Conservation (phyloP, 2,113 vertebrate genomes). For the Vidua macroura region DNA sequence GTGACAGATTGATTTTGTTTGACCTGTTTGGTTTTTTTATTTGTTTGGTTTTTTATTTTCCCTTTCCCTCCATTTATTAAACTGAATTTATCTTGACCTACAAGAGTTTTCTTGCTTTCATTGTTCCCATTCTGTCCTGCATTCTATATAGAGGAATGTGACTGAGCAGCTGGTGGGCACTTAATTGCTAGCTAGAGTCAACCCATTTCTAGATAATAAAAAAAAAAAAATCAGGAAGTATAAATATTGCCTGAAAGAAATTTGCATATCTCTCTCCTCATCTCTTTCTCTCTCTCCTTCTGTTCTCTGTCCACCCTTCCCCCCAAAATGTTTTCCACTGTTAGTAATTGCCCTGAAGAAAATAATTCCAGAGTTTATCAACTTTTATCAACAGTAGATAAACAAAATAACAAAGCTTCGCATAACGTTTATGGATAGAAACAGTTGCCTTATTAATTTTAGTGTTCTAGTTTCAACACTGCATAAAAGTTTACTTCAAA, state of each 20-base stretch:
- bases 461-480: not conserved
- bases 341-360: not conserved
- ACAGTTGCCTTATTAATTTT: not conserved
- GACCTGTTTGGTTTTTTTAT: too few species aligned
- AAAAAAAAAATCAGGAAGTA: not conserved
- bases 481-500: not conserved
- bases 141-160: not conserved
- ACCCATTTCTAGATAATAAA: not conserved
- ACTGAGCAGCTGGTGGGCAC: not conserved
- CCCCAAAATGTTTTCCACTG: not conserved
- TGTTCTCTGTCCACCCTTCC: rapidly evolving
- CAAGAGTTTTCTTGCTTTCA: not conserved
- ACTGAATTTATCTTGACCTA: not conserved
- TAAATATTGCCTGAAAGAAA: not conserved
- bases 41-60: too few species aligned
- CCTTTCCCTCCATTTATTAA: not conserved
- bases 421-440: not conserved
- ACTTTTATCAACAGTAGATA: not conserved
- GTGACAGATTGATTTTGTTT: not conserved
- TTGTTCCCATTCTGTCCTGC: not conserved
- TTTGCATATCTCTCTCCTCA: not conserved
- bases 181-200: not conserved
- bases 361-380: not conserved
- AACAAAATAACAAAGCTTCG: not conserved
- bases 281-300: not conserved